phyloP scores from a whole-genome alignment of 2,797 vertebrate species.

The Sebastes dallii region DNA sequence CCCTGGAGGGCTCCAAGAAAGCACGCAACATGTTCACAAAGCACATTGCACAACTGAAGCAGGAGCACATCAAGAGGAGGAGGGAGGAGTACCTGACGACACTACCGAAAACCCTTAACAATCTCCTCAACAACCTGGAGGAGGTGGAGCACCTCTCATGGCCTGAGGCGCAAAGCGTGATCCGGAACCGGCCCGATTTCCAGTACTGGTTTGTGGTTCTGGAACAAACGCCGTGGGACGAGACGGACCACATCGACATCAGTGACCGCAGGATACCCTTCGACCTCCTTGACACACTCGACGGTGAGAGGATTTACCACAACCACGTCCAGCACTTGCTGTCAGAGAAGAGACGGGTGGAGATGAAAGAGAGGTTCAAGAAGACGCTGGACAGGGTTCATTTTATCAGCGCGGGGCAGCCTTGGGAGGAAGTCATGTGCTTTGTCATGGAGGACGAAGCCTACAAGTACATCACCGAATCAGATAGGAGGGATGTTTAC shows the following conservation, averaged over 20 bases:
- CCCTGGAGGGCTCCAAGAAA: conserved; percentile 94
- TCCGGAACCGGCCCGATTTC: conserved; percentile 92
- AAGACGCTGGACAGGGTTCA: conserved; percentile 97
- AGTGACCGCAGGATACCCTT: conserved; percentile 96
- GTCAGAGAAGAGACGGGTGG: conserved; percentile 92
- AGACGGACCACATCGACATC: conserved; percentile 96
- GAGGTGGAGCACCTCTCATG: conserved; percentile 95
- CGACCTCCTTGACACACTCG: conserved; percentile 91
- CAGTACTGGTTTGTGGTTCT: conserved; percentile 95
- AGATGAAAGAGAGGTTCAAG: conserved; percentile 99
- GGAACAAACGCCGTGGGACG: conserved; percentile 95
- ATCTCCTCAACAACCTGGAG: conserved; percentile 92
- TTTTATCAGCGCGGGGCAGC: conserved; percentile 95
- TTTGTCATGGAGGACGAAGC: conserved; percentile 98
- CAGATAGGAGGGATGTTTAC: conserved; percentile 96
- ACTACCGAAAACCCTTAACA: conserved; percentile 94
- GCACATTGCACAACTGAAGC: conserved; percentile 96
- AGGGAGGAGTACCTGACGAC: conserved; percentile 95
- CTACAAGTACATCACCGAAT: conserved; percentile 96
- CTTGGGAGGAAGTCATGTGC: conserved; percentile 98
- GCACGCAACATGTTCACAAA: conserved; percentile 94
- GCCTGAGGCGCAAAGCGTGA: conserved; percentile 92
- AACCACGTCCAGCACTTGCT: conserved; percentile 96
- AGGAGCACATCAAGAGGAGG: conserved; percentile 95
- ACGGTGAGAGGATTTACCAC: conserved; percentile 95